Base-by-base conservation (phyloP, 2,113 vertebrate species). In the Hyperopisus bebe region DNA sequence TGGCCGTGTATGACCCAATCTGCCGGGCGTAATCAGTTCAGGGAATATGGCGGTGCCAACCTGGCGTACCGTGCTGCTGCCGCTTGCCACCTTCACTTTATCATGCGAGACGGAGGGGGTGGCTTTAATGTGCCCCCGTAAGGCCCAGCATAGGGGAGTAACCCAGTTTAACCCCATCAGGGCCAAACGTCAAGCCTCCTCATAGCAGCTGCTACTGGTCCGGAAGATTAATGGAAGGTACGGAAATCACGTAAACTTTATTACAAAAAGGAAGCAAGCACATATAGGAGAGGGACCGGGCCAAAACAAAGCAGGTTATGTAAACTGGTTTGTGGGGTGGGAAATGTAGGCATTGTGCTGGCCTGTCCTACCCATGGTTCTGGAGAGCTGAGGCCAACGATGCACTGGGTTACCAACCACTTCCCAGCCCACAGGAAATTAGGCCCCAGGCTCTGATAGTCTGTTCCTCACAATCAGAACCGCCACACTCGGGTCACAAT, bases 81-180 rank as follows among this genome's bases (percentile, higher is more conserved):
- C 4, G 35, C 51, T 35, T 24, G 55, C 87, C 51, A 77, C 44
- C 9, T 77, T 44, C 88, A 77, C 88, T 88, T 50, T 31, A 35
- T 77, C 66, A 48, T 35, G 13, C 5, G 11, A 88, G 44, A 88
- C 5, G 24, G 19, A 88, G 27, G 46, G 24, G 27, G 44, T 42
- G 47, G 19, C 88, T 39, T 48, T 88, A n/a, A 39, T 53, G 85
- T 86, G 47, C 35, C 51, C 86, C 86, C 35, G 8, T 42, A 88
- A 88, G 87, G 24, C 55, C 87, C 10, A 9, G 85, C 47, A 2
- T 17, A 4, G 46, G 24, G 85, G 27, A 27, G n/a, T 31, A 86
- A 35, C 85, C 85, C 85, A 62, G 53, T 55, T 62, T 55, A 88
- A 88, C 86, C 86, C 85, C 51, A 31, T 88, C 50, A 88, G 53